Conservation (phyloP, 2,888 invertebrate genomes). For the Scelioninae gen. 1 region DNA sequence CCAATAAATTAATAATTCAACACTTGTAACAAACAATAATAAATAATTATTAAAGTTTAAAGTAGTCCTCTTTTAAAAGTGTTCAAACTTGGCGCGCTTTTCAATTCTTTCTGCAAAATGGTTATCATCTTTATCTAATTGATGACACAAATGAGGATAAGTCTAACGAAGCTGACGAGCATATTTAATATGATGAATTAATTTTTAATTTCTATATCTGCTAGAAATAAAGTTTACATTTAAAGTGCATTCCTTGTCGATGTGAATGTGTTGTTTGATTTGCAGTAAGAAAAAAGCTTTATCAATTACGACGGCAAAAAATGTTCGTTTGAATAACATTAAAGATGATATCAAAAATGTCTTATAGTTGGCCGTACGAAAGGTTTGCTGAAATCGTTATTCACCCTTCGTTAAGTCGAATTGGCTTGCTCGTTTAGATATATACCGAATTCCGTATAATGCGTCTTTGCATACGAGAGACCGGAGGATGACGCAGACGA, state of each 20-base stretch:
- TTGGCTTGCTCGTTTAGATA: constrained; percentile 69
- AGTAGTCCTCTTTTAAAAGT: too few relatives aligned
- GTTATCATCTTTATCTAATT: too few relatives aligned
- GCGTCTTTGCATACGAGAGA: constrained; percentile 68
- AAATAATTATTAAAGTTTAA: too few relatives aligned
- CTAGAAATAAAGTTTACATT: constrained; percentile 3
- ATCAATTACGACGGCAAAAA: constrained; percentile 54
- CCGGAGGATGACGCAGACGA: constrained; percentile 60
- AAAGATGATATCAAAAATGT: constrained; percentile 67
- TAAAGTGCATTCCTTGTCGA: constrained; percentile 45
- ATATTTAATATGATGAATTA: too few relatives aligned
- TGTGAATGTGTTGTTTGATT: constrained; percentile 39
- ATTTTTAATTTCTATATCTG: too few relatives aligned
- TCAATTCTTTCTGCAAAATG: too few relatives aligned
- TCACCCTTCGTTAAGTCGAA: constrained; percentile 69
- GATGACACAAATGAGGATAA: too few relatives aligned
- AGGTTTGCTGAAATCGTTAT: constrained; percentile 67
- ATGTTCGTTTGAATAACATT: constrained; percentile 62
- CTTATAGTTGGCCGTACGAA: constrained; percentile 61
- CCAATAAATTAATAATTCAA: too few relatives aligned
- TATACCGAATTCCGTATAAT: constrained; percentile 69
- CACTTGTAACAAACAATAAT: too few relatives aligned
- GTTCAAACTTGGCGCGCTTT: too few relatives aligned
- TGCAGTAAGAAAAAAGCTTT: constrained; percentile 37
- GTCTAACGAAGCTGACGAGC: too few relatives aligned